Base-by-base conservation (phyloP, 1,140 invertebrate genomes). In the Drosophila carrolli region DNA sequence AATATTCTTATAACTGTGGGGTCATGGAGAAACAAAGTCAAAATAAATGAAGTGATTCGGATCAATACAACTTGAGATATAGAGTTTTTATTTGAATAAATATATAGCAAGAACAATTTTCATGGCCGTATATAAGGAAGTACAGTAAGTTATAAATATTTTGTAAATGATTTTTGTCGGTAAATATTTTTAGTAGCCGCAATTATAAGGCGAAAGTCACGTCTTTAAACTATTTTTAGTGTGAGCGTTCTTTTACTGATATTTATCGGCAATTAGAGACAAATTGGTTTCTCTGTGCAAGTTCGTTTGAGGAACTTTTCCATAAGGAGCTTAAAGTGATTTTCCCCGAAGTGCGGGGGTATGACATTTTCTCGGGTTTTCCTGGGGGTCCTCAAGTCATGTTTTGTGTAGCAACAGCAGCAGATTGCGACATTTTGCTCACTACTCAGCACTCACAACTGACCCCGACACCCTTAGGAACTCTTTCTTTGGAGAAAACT, bases 321-420 rank as follows among this genome's bases (percentile, higher is more conserved):
- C 7, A 4, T 77, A 77, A 81, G 73, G 59, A 4, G 67, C 81
- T 84, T 86, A 86, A 54, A 71, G 16, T n/a, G 23, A 38, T 54
- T 29, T 44, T 35, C 2, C 38, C 38, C 11, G 5, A 10, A 16
- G 57, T 23, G 23, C 9, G 27, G 2, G 16, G 23, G 13, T 13
- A 27, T 11, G 1, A 5, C 19, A 23, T 46, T 8, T 11, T 5
- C 27, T 9, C 8, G 4, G 46, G 5, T 37, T 51, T 51, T 53
- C 14, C 57, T 10, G 0, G n/a, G 50, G n/a, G 35, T 29, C 58
- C 35, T 9, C 60, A 50, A 55, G 58, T 66, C 32, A 67, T 77
- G 60, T 59, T 74, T 66, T 79, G 67, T 67, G 75, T 59, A 62
- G 40, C 50, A 58, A 58, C 41, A 55, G 11, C 54, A 38, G 60